Conservation (phyloP, 2,888 invertebrate genomes). For the Tinea pellionella region DNA sequence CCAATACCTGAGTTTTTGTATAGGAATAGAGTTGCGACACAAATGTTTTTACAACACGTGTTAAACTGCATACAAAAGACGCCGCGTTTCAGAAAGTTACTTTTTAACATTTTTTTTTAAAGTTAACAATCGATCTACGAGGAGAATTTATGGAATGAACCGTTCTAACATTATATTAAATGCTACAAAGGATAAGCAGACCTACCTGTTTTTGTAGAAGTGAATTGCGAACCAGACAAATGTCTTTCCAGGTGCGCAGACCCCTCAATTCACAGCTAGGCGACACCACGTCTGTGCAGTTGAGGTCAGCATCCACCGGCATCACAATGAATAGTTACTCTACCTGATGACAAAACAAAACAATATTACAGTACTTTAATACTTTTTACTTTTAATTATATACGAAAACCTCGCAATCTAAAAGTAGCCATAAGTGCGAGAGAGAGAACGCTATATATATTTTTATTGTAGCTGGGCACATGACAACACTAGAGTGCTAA, state of each 20-base stretch:
- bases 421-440: no score
- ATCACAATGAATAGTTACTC: conserved; percentile 69
- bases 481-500: no score
- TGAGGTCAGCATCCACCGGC: conserved; percentile 70
- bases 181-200: conserved; percentile 17
- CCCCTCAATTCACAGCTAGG: conserved; percentile 66
- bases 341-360: conserved; percentile 33
- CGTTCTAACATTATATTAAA: background rate
- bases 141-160: background rate
- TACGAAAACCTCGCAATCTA: no score
- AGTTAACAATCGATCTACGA: background rate
- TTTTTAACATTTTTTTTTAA: background rate
- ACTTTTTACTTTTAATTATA: background rate
- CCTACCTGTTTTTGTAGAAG: conserved; percentile 65
- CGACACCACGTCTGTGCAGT: conserved; percentile 68
- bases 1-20: conserved; percentile 2
- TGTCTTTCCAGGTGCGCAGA: conserved; percentile 67
- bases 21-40: conserved; percentile 5
- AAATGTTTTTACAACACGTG: conserved; percentile 2
- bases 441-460: no score
- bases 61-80: conserved; percentile 2
- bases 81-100: background rate
- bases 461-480: no score
- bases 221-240: conserved; percentile 66
- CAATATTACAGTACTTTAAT: background rate